Conservation (phyloP, 2,113 vertebrate species). For the Xyliphius kryptos region DNA sequence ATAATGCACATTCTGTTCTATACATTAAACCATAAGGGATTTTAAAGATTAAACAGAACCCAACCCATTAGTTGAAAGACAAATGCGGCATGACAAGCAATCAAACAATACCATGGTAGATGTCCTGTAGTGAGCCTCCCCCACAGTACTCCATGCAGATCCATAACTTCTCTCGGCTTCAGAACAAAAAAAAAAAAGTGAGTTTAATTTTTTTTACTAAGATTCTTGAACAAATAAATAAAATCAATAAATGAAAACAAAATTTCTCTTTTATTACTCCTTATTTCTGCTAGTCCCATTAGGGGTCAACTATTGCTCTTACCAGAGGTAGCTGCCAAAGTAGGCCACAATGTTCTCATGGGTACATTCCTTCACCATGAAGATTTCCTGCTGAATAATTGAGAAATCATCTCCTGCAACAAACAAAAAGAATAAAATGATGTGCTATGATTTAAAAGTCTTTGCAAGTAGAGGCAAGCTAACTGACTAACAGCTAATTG, state of each 20-base stretch:
- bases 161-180: slow-evolving; percentile 44
- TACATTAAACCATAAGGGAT: too few species aligned
- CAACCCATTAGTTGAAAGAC: neutral
- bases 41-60: neutral
- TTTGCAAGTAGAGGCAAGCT: neutral
- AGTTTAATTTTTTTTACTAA: neutral
- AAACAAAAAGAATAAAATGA: neutral
- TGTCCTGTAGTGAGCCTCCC: slow-evolving; percentile 45
- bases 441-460: neutral
- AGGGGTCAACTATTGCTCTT: slow-evolving; percentile 45
- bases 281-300: too few species aligned
- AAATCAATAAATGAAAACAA: too few species aligned
- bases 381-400: slow-evolving; percentile 98
- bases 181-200: neutral
- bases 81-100: neutral
- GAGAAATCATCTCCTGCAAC: slow-evolving; percentile 97
- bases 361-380: slow-evolving; percentile 99
- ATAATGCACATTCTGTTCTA: too few species aligned
- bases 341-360: slow-evolving; percentile 97
- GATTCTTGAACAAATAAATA: too few species aligned
- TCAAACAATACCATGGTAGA: slow-evolving; percentile 39
- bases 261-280: too few species aligned
- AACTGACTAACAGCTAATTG: neutral
- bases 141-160: slow-evolving; percentile 48
- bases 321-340: slow-evolving; percentile 98